Evolutionary conservation across 2,797 vertebrate species (phyloP).

Genomic region (Chromobotia macracanthus): DNA sequence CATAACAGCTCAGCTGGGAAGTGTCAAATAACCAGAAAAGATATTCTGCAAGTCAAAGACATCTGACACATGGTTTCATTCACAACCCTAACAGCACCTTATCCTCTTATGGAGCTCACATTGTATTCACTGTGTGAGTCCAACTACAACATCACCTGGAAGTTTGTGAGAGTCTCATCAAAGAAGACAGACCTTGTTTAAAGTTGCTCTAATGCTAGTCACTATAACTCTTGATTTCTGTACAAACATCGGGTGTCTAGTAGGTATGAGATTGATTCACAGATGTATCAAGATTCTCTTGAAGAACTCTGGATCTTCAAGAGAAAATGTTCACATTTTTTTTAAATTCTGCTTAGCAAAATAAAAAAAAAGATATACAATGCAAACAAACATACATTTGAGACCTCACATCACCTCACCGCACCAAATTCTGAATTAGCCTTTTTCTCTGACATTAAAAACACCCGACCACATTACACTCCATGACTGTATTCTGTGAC

Average conservation of each 20-base stretch:
- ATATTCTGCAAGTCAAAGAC: conserved; percentile 61
- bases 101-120: conserved; percentile 73
- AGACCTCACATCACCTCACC: no score
- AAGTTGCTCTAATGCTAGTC: background rate
- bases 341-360: no score
- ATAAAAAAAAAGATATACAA: no score
- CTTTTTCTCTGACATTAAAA: background rate
- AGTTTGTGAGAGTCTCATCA: background rate
- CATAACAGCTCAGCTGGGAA: conserved; percentile 35
- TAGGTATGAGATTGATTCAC: background rate
- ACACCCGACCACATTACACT: background rate
- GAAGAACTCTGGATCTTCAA: no score
- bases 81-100: conserved; percentile 67
- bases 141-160: background rate
- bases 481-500: background rate
- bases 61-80: conserved; percentile 45
- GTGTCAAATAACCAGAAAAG: conserved; percentile 67
- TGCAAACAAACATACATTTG: no score
- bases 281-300: no score
- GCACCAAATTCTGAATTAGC: no score
- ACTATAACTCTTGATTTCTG: conserved; percentile 1
- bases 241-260: background rate
- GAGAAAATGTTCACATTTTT: no score
- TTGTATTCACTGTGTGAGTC: no score
- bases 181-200: no score